Percentiles rank a stretch among this genome's conserved stretches.
phyloP scores from a whole-genome alignment of 2,797 vertebrate genomes.

The Anabacerthia variegaticeps region DNA sequence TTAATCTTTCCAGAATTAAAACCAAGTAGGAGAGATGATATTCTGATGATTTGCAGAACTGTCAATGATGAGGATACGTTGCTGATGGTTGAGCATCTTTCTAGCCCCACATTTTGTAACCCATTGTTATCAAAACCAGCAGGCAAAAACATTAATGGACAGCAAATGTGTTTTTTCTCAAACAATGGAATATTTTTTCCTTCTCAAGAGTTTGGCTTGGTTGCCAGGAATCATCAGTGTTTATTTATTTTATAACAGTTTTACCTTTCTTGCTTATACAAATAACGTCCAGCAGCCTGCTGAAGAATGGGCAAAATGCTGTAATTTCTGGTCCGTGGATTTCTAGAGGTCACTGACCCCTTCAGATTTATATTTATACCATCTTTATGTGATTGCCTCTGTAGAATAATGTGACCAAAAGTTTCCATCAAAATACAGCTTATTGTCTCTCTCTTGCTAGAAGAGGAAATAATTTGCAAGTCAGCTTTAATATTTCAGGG shows the following conservation, averaged over 20 bases:
- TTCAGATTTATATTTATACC: not conserved
- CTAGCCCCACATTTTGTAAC: not conserved
- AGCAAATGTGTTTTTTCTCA: not conserved
- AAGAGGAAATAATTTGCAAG: not conserved
- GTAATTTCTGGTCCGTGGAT: not conserved
- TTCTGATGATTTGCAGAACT: not conserved
- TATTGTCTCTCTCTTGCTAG: not conserved
- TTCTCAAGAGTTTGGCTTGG: not conserved
- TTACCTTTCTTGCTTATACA: not conserved
- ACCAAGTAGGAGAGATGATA: not conserved
- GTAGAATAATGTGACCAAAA: not conserved
- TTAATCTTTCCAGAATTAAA: not conserved
- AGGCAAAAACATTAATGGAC: not conserved
- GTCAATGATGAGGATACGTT: not conserved
- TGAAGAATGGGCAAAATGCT: not conserved
- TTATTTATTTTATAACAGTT: not conserved
- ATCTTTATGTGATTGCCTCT: not conserved
- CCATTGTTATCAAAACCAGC: not conserved
- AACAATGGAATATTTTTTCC: not conserved
- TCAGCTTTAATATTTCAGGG: not conserved
- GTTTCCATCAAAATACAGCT: not conserved
- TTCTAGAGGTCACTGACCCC: not conserved
- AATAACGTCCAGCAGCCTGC: not conserved
- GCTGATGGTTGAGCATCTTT: conserved; percentile 8
- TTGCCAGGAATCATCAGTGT: not conserved